Conservation (phyloP, 2,113 vertebrate species). For the Poeciliopsis turrubarensis region DNA sequence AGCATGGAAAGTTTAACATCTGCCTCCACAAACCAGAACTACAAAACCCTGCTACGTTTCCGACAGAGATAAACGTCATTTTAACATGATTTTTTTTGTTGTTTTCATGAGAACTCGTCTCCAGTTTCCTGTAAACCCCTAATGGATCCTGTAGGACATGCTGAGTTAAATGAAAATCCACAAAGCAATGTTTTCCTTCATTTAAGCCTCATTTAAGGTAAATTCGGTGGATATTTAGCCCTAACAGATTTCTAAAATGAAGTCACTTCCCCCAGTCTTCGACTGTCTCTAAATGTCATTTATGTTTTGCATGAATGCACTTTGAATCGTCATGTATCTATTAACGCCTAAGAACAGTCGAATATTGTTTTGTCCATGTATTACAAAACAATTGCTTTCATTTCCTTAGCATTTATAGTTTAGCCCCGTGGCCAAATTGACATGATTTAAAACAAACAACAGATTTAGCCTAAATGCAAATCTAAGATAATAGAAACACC, state of each 20-base stretch:
- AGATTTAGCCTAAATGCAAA: conserved; percentile 52
- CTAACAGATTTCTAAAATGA: conserved; percentile 39
- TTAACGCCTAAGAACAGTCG: conserved; percentile 52
- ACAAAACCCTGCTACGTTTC: conserved; percentile 22
- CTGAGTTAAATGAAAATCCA: conserved; percentile 43
- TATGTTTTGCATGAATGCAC: conserved; percentile 59
- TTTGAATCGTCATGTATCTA: conserved; percentile 43
- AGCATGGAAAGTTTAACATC: neutral
- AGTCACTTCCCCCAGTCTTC: conserved; percentile 18
- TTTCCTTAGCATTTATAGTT: conserved; percentile 56
- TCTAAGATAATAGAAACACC: conserved; percentile 44
- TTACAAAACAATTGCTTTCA: conserved; percentile 66
- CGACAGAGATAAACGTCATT: neutral
- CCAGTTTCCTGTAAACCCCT: conserved; percentile 8
- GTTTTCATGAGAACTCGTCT: conserved; percentile 9
- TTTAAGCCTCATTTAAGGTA: conserved; percentile 33
- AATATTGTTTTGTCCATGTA: conserved; percentile 61
- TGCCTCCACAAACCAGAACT: neutral
- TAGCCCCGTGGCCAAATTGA: conserved; percentile 57
- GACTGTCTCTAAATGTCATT: conserved; percentile 22
- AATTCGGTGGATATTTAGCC: conserved; percentile 41
- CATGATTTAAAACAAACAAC: conserved; percentile 53
- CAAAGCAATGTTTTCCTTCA: conserved; percentile 31
- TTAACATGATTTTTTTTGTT: neutral
- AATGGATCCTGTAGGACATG: conserved; percentile 20